Evolutionary conservation across 2,888 invertebrate genomes (phyloP), one percentile per base, ranked within the genome.

Genomic region (Zaprionus lineosus): DNA sequence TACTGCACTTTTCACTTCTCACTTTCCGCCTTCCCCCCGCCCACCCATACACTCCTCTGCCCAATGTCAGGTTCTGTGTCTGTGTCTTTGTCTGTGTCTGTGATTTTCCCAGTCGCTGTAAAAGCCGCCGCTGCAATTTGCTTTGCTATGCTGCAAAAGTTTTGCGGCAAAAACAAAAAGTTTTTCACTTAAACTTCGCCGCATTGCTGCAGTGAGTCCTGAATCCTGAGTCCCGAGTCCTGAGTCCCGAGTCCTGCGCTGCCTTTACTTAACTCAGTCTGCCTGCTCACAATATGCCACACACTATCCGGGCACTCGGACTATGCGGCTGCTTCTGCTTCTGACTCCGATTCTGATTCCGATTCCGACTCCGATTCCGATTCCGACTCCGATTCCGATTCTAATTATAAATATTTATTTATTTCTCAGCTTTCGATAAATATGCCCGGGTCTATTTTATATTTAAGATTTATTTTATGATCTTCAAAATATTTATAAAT

Each of bases 181-280:
- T 78, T 78, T 83, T 78, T 78, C 78, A 78, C 83, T 78, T 78
- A 83, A 78, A 78, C 79, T 78, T 78, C 83, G 59, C 71, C 79
- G 78, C 78, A 78, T 74, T 78, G 78, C 78, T 83, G 74, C 83
- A 83, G 68, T 57, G 12, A 63, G 48, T 37, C n/a, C 19, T 19
- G 19, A n/a, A n/a, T 29, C 18, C 29, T 21, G 19, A 41, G 62
- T 48, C 40, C 51, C 34, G 51, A 29, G 61, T 41, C 47, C 62
- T 62, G 51, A 16, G 16, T 7, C 6, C 16, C 3, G 9, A n/a
- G 12, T 11, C 6, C 29, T 12, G 29, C 29, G 6, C 21, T 24
- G 29, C 41, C 26, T 8, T 33, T 51, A 19, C 59, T 43, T 2
- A 1, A 34, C 40, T 21, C 28, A 29, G 31, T 12, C 29, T 28